Conservation (phyloP, 2,797 vertebrate species). For the Arnoldichthys spilopterus region DNA sequence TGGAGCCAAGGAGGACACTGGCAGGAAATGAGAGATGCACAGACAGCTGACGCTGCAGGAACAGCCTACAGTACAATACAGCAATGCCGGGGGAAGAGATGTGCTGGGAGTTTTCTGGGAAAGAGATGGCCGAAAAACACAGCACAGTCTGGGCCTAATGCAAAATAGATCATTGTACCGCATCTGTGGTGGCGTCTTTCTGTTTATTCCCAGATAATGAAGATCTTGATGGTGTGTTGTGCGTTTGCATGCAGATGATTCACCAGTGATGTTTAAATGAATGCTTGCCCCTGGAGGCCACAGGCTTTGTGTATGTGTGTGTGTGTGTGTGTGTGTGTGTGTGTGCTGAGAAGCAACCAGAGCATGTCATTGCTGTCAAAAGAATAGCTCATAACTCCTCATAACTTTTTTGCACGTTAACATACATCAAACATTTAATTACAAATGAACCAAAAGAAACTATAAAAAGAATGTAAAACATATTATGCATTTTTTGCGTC, state of each 20-base stretch:
- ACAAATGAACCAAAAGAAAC: neutral
- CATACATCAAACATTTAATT: neutral
- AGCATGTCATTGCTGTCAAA: neutral
- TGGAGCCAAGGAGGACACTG: constrained; percentile 40
- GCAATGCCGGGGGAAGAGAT: constrained; percentile 3
- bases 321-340: neutral
- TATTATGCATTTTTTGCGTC: no score
- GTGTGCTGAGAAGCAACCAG: constrained; percentile 28
- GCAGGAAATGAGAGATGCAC: constrained; percentile 55
- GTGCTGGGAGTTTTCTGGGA: constrained; percentile 38
- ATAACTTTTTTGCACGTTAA: neutral
- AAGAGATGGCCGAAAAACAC: constrained; percentile 21
- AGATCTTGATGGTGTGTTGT: neutral
- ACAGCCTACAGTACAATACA: constrained; percentile 23
- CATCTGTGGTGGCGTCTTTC: neutral
- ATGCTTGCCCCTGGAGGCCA: constrained; percentile 27
- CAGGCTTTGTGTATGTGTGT: constrained; percentile 25
- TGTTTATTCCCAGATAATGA: constrained; percentile 16
- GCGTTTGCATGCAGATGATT: constrained; percentile 32
- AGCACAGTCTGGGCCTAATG: neutral
- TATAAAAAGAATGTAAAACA: neutral
- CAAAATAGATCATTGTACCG: neutral
- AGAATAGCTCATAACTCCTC: neutral
- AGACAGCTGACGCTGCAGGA: constrained; percentile 58
- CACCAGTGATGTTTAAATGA: constrained; percentile 22